phyloP scores from a whole-genome alignment of 2,888 invertebrate species.

The Volucella zonaria region DNA sequence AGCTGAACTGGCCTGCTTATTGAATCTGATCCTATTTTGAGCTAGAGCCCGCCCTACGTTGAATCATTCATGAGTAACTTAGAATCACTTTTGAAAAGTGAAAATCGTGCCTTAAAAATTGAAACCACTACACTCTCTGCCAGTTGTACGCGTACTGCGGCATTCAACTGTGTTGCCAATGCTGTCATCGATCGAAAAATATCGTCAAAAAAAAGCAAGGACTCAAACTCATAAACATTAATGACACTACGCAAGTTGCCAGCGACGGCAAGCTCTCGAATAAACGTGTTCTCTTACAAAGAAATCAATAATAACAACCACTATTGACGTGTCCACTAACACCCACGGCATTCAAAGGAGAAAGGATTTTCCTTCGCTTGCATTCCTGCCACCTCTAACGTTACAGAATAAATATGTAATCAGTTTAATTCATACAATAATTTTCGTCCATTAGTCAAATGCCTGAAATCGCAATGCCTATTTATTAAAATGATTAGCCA shows the following conservation, averaged over 20 bases:
- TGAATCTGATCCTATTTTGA: too few relatives aligned
- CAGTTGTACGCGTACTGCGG: too few relatives aligned
- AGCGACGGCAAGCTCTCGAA: background rate
- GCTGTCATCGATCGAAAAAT: too few relatives aligned
- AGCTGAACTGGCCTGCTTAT: too few relatives aligned
- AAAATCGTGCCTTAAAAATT: too few relatives aligned
- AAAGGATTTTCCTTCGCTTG: background rate
- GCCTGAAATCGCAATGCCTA: background rate
- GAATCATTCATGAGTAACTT: too few relatives aligned
- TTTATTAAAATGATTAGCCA: slow-evolving; percentile 45
- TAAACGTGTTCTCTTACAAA: background rate
- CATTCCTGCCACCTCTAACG: background rate
- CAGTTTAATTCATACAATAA: slow-evolving; percentile 47
- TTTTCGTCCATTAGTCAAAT: slow-evolving; percentile 24
- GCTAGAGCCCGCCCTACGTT: too few relatives aligned
- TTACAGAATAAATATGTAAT: slow-evolving; percentile 15
- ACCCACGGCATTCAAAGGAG: background rate
- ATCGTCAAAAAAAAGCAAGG: too few relatives aligned
- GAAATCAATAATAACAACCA: background rate
- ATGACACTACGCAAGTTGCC: background rate
- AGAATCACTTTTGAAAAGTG: too few relatives aligned
- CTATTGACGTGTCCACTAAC: slow-evolving; percentile 19
- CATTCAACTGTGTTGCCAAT: too few relatives aligned
- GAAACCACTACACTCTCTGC: too few relatives aligned
- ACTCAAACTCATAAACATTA: slow-evolving; percentile 1